phyloP scores from a whole-genome alignment of 1,140 invertebrate genomes.

The Camponotus floridanus region DNA sequence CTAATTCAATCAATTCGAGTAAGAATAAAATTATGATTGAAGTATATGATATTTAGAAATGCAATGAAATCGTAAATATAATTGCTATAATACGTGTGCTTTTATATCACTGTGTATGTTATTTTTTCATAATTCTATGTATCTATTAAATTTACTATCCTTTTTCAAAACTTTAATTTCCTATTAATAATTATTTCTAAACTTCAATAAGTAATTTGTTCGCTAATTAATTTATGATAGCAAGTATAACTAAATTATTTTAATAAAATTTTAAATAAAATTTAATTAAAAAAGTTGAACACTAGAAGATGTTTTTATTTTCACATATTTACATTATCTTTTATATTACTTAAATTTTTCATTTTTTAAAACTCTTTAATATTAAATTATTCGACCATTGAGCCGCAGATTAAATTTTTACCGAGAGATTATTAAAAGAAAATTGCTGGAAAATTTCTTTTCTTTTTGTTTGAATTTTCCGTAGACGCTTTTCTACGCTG shows the following conservation, averaged over 20 bases:
- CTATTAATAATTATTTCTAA: background rate
- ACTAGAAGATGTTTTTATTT: background rate
- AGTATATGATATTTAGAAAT: conserved; percentile 1
- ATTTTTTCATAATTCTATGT: too few relatives aligned
- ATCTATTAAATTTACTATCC: background rate
- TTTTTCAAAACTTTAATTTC: background rate
- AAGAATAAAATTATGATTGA: too few relatives aligned
- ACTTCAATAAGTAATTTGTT: background rate
- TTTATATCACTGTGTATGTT: too few relatives aligned
- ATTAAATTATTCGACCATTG: conserved; percentile 27
- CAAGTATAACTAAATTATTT: background rate
- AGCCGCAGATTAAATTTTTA: conserved; percentile 31
- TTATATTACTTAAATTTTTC: conserved; percentile 5
- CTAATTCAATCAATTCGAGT: background rate
- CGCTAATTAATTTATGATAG: background rate
- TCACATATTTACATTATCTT: too few relatives aligned
- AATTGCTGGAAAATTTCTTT: conserved; percentile 16
- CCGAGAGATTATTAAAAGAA: background rate
- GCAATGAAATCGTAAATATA: background rate
- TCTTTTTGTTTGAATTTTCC: background rate
- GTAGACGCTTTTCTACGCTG: background rate
- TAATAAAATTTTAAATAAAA: background rate
- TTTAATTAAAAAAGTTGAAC: conserved; percentile 35
- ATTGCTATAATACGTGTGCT: too few relatives aligned
- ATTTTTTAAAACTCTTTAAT: conserved; percentile 28